Conservation (phyloP, 2,113 vertebrate species). For the zebrafish (Danio rerio) region GRCz12tu NC_133193.1:23788501-23789000, state of each 20-base stretch:
- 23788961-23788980: slow-evolving; percentile 47
- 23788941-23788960: slow-evolving; percentile 22
- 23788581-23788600: no score
- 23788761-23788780: no score
- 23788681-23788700: neutral
- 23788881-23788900: slow-evolving; percentile 47
- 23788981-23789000: slow-evolving; percentile 30
- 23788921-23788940: slow-evolving; percentile 32
- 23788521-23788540: no score
- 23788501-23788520: no score
- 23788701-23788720: neutral
- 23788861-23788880: neutral
- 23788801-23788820: no score
- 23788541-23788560: no score
- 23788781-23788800: no score
- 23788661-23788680: neutral
- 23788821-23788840: neutral
- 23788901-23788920: slow-evolving; percentile 7
- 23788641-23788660: neutral
- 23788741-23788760: neutral
- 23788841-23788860: slow-evolving; percentile 1
- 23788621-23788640: no score
- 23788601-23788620: no score
- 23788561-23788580: no score
- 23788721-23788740: neutral